Percentiles rank a stretch among this genome's conserved stretches.
Conservation (phyloP, 2,888 invertebrate genomes). For the Metacarcinus magister region DNA sequence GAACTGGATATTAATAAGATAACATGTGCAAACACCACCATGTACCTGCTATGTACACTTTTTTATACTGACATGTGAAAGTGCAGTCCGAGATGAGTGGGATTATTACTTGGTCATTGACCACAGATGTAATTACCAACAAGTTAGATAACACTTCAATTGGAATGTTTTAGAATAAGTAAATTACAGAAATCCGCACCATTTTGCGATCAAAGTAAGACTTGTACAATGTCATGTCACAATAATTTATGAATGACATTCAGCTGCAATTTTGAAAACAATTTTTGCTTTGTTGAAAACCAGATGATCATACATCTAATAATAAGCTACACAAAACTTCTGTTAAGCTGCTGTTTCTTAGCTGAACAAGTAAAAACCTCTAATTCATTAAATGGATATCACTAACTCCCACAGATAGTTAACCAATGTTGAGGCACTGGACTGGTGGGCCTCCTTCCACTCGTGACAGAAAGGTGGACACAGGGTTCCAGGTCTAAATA, state of each 20-base stretch:
- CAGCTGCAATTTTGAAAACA: slow-evolving; percentile 76
- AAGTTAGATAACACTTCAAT: slow-evolving; percentile 79
- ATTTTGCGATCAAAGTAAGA: slow-evolving; percentile 75
- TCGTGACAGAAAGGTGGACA: slow-evolving; percentile 75
- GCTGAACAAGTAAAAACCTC: slow-evolving; percentile 69
- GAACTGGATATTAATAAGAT: slow-evolving; percentile 80
- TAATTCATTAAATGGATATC: slow-evolving; percentile 67
- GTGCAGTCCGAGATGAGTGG: slow-evolving; percentile 79
- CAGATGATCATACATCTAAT: slow-evolving; percentile 64
- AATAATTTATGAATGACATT: slow-evolving; percentile 75
- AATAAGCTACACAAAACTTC: slow-evolving; percentile 77
- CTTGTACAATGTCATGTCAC: slow-evolving; percentile 73
- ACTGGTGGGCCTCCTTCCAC: slow-evolving; percentile 76
- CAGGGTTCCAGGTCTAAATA: slow-evolving; percentile 76
- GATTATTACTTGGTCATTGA: slow-evolving; percentile 71
- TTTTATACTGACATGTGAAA: slow-evolving; percentile 69
- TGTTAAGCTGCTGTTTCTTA: slow-evolving; percentile 78
- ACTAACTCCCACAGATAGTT: slow-evolving; percentile 69
- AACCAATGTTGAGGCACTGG: slow-evolving; percentile 77
- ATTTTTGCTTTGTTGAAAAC: slow-evolving; percentile 57
- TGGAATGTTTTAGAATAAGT: slow-evolving; percentile 79
- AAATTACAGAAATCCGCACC: slow-evolving; percentile 78
- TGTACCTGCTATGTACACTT: slow-evolving; percentile 78
- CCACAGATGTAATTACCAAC: slow-evolving; percentile 71
- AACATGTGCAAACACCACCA: slow-evolving; percentile 77